A percentile compares a stretch with the other conserved stretches of the same genome.
Conservation (phyloP, 2,888 invertebrate species). For the Rhabditophanes sp. region DNA sequence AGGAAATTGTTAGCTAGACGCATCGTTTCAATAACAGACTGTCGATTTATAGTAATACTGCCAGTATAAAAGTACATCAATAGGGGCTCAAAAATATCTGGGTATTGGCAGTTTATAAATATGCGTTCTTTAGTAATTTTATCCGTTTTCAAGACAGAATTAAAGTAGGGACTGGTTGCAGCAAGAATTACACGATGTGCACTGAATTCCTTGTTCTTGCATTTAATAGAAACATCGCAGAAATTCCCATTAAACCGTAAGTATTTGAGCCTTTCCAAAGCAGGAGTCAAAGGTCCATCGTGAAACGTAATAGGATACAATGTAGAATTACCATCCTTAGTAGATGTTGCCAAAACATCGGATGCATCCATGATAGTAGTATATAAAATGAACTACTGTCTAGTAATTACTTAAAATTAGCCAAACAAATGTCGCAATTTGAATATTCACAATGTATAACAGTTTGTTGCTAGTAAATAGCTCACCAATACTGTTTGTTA, state of each 20-base stretch:
- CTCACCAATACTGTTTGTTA: too few relatives aligned
- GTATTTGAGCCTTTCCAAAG: conserved; percentile 46
- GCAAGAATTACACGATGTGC: conserved; percentile 56
- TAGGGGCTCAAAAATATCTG: conserved; percentile 52
- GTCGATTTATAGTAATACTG: conserved; percentile 52
- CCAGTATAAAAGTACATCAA: conserved; percentile 58
- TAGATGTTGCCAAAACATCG: conserved; percentile 21
- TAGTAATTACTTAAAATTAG: too few relatives aligned
- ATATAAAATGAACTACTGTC: too few relatives aligned
- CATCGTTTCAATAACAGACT: conserved; percentile 54
- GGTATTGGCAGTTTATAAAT: conserved; percentile 51
- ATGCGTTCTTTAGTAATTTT: conserved; percentile 49
- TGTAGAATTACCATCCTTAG: conserved; percentile 42
- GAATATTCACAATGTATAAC: too few relatives aligned
- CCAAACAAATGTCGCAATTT: too few relatives aligned
- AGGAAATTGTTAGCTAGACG: conserved; percentile 55
- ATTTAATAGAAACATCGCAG: conserved; percentile 48
- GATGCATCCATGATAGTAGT: too few relatives aligned
- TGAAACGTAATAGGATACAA: conserved; percentile 45
- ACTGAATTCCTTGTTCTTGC: conserved; percentile 51
- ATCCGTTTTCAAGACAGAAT: conserved; percentile 51
- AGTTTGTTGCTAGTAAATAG: too few relatives aligned
- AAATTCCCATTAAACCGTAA: conserved; percentile 52
- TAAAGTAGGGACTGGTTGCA: conserved; percentile 56
- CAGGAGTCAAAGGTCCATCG: conserved; percentile 46